Evolutionary conservation across 2,888 invertebrate species (phyloP).

Genomic region (Ctena decussata): DNA sequence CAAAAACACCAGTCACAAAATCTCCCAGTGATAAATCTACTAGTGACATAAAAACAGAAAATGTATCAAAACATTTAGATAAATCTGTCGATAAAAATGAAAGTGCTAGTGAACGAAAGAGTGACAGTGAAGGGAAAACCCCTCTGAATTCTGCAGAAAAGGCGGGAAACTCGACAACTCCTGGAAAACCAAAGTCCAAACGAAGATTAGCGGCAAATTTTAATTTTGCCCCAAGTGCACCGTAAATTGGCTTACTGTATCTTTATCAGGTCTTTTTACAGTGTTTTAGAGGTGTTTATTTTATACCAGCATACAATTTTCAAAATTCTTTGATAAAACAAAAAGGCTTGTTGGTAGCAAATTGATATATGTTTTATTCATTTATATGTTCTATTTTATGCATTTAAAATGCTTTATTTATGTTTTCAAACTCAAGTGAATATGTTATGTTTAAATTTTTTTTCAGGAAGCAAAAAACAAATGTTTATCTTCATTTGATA

Average conservation of each 20-base stretch:
- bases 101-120: background rate
- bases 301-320: background rate
- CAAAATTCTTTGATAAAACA: too few relatives aligned
- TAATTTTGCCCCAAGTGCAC: background rate
- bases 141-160: background rate
- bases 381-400: too few relatives aligned
- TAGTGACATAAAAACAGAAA: background rate
- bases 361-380: too few relatives aligned
- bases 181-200: conserved; percentile 40
- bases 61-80: background rate
- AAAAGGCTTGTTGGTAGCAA: too few relatives aligned
- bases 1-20: background rate
- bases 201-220: conserved; percentile 61
- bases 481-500: too few relatives aligned
- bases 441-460: too few relatives aligned
- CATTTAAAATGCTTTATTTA: too few relatives aligned
- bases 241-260: background rate
- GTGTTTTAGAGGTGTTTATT: background rate
- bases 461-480: too few relatives aligned
- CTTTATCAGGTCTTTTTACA: background rate
- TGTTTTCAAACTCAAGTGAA: too few relatives aligned
- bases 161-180: background rate
- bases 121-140: background rate
- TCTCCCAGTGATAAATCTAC: background rate
- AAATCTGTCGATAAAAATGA: background rate